A percentile compares a stretch with the other conserved stretches of the same genome.
These are phyloP conservation scores for Clitarchus hookeri DNA, from an alignment of 2,888 invertebrate genomes.

Conservation along the genomic window DNA sequence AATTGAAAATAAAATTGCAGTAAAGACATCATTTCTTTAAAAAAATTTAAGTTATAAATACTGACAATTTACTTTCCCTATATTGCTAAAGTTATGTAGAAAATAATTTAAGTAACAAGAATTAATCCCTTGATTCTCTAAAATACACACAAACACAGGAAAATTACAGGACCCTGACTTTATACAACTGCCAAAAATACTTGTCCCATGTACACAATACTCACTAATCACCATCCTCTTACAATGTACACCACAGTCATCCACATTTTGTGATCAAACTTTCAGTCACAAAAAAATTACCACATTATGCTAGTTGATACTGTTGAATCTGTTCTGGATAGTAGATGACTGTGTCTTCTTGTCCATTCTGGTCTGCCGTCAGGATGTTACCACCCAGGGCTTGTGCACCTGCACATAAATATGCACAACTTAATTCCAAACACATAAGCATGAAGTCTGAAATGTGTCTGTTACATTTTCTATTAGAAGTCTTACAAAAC, in stretches of 20 bases:
- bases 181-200: background rate
- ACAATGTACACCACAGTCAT: background rate
- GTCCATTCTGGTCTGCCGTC: slow-evolving; percentile 52
- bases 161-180: too few relatives aligned
- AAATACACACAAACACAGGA: too few relatives aligned
- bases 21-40: too few relatives aligned
- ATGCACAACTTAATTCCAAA: slow-evolving; percentile 23
- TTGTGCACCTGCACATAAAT: slow-evolving; percentile 49
- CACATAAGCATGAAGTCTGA: too few relatives aligned
- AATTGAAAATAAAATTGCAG: too few relatives aligned
- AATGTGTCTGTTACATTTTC: too few relatives aligned
- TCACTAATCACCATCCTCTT: background rate
- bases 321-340: slow-evolving; percentile 37
- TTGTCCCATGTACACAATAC: background rate
- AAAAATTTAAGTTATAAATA: background rate
- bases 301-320: slow-evolving; percentile 36
- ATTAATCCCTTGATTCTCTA: background rate
- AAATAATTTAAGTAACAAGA: background rate
- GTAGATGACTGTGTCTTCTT: slow-evolving; percentile 59
- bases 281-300: background rate
- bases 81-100: background rate
- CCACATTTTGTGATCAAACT: too few relatives aligned
- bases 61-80: background rate
- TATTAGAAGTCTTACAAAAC: too few relatives aligned
- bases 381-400: slow-evolving; percentile 54